Evolutionary conservation across 2,888 invertebrate species (phyloP).

Genomic region (Macropis europaea): DNA sequence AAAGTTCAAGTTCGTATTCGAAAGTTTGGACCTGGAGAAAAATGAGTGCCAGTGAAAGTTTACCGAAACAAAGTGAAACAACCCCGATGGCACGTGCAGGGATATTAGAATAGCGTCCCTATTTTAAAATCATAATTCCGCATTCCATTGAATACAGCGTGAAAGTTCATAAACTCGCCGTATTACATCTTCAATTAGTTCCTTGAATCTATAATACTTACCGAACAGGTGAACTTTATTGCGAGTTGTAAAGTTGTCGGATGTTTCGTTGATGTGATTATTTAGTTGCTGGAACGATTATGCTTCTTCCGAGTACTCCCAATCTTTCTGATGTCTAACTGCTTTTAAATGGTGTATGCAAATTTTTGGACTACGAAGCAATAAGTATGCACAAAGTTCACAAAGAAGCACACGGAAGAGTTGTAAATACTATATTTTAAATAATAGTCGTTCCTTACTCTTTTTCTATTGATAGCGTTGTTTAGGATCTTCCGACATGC

Average conservation of each 20-base stretch:
- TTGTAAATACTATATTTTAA: too few species aligned
- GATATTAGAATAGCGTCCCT: slow-evolving; percentile 28
- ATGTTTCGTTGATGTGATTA: slow-evolving; percentile 19
- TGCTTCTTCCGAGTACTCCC: too few species aligned
- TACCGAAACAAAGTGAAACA: slow-evolving; percentile 47
- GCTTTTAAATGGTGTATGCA: too few species aligned
- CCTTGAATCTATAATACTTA: slow-evolving; percentile 39
- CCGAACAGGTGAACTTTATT: slow-evolving; percentile 22
- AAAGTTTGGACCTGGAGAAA: slow-evolving; percentile 56
- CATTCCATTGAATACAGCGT: not conserved
- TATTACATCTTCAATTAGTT: slow-evolving; percentile 43
- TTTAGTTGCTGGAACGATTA: too few species aligned
- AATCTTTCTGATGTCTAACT: too few species aligned
- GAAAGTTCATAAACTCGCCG: slow-evolving; percentile 19
- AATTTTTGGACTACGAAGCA: too few species aligned
- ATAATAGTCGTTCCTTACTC: too few species aligned
- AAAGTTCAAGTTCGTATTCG: slow-evolving; percentile 64
- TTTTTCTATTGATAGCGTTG: too few species aligned
- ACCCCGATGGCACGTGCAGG: slow-evolving; percentile 12
- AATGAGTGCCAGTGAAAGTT: slow-evolving; percentile 60
- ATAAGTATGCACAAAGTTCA: too few species aligned
- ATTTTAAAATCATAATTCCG: slow-evolving; percentile 39
- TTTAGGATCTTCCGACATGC: too few species aligned
- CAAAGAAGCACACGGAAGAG: too few species aligned
- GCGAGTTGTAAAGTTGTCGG: slow-evolving; percentile 22